Evolutionary conservation across 1,140 invertebrate species (phyloP), one percentile per base, ranked within the genome.

Genomic region (Archivesica marissinica): DNA sequence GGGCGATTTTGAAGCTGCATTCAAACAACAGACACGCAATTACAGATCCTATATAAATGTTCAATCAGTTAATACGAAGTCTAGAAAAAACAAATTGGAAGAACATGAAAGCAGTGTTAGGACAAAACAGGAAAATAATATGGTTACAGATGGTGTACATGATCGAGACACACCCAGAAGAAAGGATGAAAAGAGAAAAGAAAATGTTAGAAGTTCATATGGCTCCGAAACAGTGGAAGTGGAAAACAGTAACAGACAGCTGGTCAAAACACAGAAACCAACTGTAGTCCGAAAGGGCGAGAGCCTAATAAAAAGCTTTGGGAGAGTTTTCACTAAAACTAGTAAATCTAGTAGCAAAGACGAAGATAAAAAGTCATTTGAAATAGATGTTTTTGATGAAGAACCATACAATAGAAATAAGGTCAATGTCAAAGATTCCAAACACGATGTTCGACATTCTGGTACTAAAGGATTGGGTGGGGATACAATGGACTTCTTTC

Each of bases 401-500:
- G 68, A 72, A 50, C 68, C 68, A 50, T 72, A 72, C 23, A 52
- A 6, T 6, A 44, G 68, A 44, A 1, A 33, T 2, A 64, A 33
- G 30, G 23, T 28, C 13, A 64, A 17, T 25, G 2, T 20, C 13
- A 64, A 64, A 6, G 59, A 35, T 35, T 17, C 17, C 11, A 33
- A 64, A 64, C 38, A 6, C 13, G 59, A 64, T 6, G 1, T 13
- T 13, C 1, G 20, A 35, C 6, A 30, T 64, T 2, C 6, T 20
- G 15, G 38, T 35, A 7, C 11, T 2, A 35, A 35, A 50, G 38
- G 13, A 30, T 6, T 33, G n/a, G 38, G 47, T 61, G 15, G 20
- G 6, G 76, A 64, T 25, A 79, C 76, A 59, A 79, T 79, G 76
- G 76, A 79, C 20, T 79, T 79, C 25, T 79, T 79, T 64, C 52